Evolutionary conservation across 64 coral and sea anemone genomes (phyloP).

Genomic region (Trachythela sp.): DNA sequence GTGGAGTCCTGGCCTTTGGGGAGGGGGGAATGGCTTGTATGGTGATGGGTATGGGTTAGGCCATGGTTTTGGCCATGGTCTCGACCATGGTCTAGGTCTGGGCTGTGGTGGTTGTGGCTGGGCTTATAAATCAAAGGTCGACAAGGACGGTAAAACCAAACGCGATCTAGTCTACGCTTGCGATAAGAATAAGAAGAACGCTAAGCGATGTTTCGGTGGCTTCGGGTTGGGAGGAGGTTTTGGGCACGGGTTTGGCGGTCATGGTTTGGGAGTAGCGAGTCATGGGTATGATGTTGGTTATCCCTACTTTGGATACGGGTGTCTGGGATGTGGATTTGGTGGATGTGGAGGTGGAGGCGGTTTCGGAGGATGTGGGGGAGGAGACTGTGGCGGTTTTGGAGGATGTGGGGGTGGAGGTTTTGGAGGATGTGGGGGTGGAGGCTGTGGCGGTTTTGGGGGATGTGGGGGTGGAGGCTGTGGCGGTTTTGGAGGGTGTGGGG

Average conservation of each 20-base stretch:
- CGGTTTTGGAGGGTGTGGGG: not conserved
- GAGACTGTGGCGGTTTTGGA: not conserved
- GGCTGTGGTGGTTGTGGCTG: constrained; percentile 12
- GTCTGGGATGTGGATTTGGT: not conserved
- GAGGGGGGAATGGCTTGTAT: not conserved
- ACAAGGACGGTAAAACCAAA: not conserved
- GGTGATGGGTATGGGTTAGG: not conserved
- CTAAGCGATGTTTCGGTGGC: not conserved
- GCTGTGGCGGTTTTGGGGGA: not conserved
- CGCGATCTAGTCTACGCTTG: not conserved
- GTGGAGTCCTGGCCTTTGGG: not conserved
- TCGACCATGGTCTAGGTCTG: not conserved
- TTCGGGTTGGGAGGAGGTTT: not conserved
- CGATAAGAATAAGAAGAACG: not conserved
- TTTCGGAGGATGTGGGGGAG: not conserved
- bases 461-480: not conserved
- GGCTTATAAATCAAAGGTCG: not conserved
- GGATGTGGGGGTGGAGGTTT: not conserved
- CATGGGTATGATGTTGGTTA: not conserved
- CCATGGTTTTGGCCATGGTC: not conserved
- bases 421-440: not conserved
- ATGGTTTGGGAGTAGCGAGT: not conserved
- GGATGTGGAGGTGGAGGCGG: not conserved
- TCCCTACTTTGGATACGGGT: constrained; percentile 14
- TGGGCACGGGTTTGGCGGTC: not conserved